A percentile compares a stretch with the other conserved stretches of the same genome.
Conservation (phyloP, 2,888 invertebrate genomes). For the Dicycla oo region DNA sequence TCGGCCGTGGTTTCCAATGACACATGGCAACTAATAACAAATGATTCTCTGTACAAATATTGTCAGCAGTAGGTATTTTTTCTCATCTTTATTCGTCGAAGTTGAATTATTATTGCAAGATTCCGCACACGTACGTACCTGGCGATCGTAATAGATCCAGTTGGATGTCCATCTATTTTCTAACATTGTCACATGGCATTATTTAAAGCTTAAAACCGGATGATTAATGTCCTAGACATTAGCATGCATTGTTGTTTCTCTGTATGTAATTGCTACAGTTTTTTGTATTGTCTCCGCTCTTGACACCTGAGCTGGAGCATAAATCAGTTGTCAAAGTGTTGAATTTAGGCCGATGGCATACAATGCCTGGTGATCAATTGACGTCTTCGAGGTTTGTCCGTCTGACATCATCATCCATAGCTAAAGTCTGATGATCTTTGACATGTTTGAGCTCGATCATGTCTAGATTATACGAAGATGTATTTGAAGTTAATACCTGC, state of each 20-base stretch:
- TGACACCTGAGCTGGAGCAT: conserved; percentile 86
- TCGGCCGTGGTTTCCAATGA: conserved; percentile 67
- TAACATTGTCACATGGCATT: conserved; percentile 77
- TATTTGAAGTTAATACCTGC: conserved; percentile 68
- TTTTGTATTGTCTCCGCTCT: conserved; percentile 79
- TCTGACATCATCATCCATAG: conserved; percentile 81
- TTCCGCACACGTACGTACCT: conserved; percentile 69
- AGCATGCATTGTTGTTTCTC: conserved; percentile 80
- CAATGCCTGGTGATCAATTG: conserved; percentile 82
- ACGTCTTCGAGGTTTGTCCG: conserved; percentile 74
- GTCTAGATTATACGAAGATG: conserved; percentile 73
- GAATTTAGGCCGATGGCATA: conserved; percentile 80
- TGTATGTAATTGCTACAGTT: conserved; percentile 81
- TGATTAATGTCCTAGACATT: conserved; percentile 82
- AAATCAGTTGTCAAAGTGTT: conserved; percentile 87
- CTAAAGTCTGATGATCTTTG: conserved; percentile 76
- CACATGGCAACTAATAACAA: conserved; percentile 71
- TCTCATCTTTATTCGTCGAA: conserved; percentile 68
- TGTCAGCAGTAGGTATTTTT: conserved; percentile 73
- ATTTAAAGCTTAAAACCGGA: conserved; percentile 76
- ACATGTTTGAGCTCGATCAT: conserved; percentile 74
- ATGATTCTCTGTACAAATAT: conserved; percentile 73
- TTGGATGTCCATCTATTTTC: conserved; percentile 73
- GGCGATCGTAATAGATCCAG: conserved; percentile 71
- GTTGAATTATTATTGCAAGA: conserved; percentile 69